Evolutionary conservation across 1,140 invertebrate genomes (phyloP), one percentile per base, ranked within the genome.

Genomic region (Drosophila mojavensis): DNA sequence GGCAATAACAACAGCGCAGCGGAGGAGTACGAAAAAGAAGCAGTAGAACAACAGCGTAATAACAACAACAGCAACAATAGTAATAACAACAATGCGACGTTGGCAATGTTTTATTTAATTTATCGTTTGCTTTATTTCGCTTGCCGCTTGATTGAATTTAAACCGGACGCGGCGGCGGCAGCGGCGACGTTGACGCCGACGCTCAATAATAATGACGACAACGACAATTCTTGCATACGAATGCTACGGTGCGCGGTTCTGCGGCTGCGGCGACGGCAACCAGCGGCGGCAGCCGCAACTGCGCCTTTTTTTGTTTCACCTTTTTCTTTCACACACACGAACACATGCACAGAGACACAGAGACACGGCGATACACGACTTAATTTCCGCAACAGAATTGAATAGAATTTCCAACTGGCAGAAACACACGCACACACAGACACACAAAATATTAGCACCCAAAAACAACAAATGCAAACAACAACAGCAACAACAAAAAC

Each of bases 111-210:
- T 30, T 45, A 48, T 60, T 48, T 55, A 20, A 36, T 36, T 60
- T 48, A 48, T 30, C 47, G 33, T 65, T 43, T 62, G 58, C 65
- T 74, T 69, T 74, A 67, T 65, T 64, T 60, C 54, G 53, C 30
- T 84, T 84, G 62, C 75, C 81, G 81, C 77, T 88, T 89, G 85
- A 84, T 89, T 89, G 80, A 83, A 88, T 83, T 82, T 75, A 68
- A 88, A 84, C 78, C 78, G 75, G 78, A 79, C 74, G 77, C 63
- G 62, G 67, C 78, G 66, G 28, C 58, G 58, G 78, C 77, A 68
- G 74, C 60, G 62, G 67, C 78, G 66, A 36, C 58, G 58, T 33
- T 51, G 47, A 70, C 66, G 72, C 28, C 30, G 28, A 79, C 70
- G 67, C 45, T 45, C 51, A 55, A 73, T 39, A 73, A 73, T 64